A percentile compares a stretch with the other conserved stretches of the same genome.
These are phyloP conservation scores for cattle (Bos taurus) DNA, from an alignment of 2,113 vertebrate species.

Conservation along the genomic window DNA sequence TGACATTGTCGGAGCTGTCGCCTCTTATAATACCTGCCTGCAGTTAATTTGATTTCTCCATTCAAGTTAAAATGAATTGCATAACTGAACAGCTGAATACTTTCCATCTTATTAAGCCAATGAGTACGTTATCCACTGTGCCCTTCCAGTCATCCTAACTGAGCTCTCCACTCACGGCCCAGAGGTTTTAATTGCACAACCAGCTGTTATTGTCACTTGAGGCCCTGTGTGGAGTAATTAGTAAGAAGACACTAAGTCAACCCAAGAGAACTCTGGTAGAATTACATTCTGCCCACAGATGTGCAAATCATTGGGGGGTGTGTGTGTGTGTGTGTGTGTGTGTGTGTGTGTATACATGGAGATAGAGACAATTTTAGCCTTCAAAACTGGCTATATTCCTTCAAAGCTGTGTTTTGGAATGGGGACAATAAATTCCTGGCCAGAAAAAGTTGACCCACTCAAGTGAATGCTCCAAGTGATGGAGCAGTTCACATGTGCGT, in stretches of 20 bases:
- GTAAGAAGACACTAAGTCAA: conserved; percentile 36
- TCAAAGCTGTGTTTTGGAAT: neutral
- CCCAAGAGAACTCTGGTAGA: conserved; percentile 23
- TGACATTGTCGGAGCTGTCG: conserved; percentile 40
- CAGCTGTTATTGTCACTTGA: conserved; percentile 52
- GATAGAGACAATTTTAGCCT: neutral
- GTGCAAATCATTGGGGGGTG: neutral
- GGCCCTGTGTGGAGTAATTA: conserved; percentile 47
- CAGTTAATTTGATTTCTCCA: conserved; percentile 69
- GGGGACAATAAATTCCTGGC: neutral
- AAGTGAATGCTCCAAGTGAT: neutral
- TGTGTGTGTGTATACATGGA: neutral
- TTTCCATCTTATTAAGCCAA: conserved; percentile 75
- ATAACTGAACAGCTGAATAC: conserved; percentile 65
- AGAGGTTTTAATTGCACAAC: conserved; percentile 61
- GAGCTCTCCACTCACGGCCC: conserved; percentile 46
- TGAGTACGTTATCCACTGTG: conserved; percentile 26
- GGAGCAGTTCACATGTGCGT: neutral
- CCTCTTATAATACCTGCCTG: conserved; percentile 53
- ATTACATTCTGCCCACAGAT: conserved; percentile 30
- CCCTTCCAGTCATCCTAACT: conserved; percentile 31
- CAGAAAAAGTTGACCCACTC: neutral
- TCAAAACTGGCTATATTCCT: neutral
- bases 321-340: neutral
- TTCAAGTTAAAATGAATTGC: conserved; percentile 72